Evolutionary conservation across 2,797 vertebrate genomes (phyloP).

Genomic region (Periophthalmus magnuspinnatus): DNA sequence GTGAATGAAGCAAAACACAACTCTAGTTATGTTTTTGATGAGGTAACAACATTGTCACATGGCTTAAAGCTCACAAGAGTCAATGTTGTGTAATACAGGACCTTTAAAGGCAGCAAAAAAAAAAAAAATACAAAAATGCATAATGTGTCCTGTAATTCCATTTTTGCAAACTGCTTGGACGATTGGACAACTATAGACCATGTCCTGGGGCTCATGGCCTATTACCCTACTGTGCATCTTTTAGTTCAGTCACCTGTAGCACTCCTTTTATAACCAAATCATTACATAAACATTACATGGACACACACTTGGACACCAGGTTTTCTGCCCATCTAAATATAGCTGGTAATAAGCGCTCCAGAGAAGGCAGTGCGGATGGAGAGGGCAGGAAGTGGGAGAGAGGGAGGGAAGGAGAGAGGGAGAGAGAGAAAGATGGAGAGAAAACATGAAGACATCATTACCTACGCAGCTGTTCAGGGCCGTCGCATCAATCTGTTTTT

Average conservation of each 20-base stretch:
- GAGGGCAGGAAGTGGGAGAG: constrained; percentile 32
- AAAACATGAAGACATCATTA: constrained; percentile 56
- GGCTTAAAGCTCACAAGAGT: no score
- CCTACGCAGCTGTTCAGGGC: constrained; percentile 49
- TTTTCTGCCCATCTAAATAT: constrained; percentile 62
- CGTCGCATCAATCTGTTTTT: constrained; percentile 55
- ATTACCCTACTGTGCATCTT: constrained; percentile 19
- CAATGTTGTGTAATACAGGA: no score
- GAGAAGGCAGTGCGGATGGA: constrained; percentile 42
- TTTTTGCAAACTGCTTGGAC: neutral
- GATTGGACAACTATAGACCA: no score
- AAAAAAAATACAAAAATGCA: neutral
- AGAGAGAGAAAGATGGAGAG: constrained; percentile 19
- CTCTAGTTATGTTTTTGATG: no score
- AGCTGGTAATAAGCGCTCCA: constrained; percentile 54
- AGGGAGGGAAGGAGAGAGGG: constrained; percentile 11
- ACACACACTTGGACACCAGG: constrained; percentile 27
- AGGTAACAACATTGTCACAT: no score
- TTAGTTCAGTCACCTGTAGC: constrained; percentile 25
- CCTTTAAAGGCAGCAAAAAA: neutral
- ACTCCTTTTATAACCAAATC: constrained; percentile 37
- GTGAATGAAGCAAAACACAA: no score
- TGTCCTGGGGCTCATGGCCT: neutral
- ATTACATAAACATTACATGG: constrained; percentile 24
- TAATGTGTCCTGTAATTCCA: neutral